phyloP scores from a whole-genome alignment of 2,113 vertebrate species.

The Phocoena phocoena region DNA sequence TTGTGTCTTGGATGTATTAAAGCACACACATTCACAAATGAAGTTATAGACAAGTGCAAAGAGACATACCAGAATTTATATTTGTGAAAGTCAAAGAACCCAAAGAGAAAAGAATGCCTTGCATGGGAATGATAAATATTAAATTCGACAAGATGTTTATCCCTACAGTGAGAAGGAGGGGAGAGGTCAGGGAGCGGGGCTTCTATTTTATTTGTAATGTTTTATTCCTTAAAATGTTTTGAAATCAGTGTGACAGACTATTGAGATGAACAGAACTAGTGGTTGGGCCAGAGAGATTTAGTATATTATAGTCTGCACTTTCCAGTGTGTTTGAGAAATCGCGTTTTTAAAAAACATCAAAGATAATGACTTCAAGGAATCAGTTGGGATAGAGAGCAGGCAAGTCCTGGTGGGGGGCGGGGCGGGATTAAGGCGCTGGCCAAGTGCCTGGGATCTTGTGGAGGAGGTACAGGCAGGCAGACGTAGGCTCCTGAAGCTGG shows the following conservation, averaged over 20 bases:
- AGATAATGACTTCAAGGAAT: background rate
- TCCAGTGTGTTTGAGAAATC: background rate
- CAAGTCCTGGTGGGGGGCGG: background rate
- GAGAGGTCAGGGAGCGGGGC: background rate
- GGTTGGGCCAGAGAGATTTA: background rate
- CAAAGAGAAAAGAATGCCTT: background rate
- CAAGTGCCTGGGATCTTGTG: background rate
- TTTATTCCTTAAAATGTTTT: constrained; percentile 30
- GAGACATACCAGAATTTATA: background rate
- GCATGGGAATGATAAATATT: background rate
- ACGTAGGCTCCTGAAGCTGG: background rate
- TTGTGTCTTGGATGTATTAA: background rate
- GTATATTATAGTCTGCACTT: background rate
- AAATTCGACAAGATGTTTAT: background rate
- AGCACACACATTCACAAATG: background rate
- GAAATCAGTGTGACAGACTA: background rate
- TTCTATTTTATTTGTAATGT: constrained; percentile 7
- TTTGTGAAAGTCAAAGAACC: constrained; percentile 7
- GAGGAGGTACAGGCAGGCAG: background rate
- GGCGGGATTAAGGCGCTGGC: rapidly evolving
- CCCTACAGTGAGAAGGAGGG: background rate
- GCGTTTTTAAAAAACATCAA: background rate
- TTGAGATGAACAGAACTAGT: background rate
- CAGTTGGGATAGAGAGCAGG: background rate
- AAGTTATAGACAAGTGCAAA: constrained; percentile 29